Percentiles rank a stretch among this genome's conserved stretches.
Conservation (phyloP, 2,888 invertebrate species). For the Oxycera nigricornis region DNA sequence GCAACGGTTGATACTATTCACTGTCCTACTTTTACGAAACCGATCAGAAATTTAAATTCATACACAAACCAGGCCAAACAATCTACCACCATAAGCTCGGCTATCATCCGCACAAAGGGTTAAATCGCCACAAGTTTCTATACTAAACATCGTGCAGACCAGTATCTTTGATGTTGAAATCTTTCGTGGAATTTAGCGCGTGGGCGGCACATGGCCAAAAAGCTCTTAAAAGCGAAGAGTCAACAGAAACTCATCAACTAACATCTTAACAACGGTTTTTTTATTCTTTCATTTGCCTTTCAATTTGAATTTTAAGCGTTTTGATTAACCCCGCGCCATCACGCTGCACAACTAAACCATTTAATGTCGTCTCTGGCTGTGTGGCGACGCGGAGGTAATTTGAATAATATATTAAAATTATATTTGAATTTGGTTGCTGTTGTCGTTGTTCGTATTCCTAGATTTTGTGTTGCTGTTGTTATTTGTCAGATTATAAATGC, state of each 20-base stretch:
- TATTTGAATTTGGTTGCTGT: neutral
- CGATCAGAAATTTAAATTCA: neutral
- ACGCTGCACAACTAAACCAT: neutral
- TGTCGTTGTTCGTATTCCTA: neutral
- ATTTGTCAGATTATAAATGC: too few species aligned
- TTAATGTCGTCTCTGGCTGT: neutral
- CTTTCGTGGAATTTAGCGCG: conserved; percentile 37
- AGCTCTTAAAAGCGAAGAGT: conserved; percentile 15
- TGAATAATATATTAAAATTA: conserved; percentile 10
- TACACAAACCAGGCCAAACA: neutral
- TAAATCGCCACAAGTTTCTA: neutral
- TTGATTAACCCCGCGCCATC: conserved; percentile 25
- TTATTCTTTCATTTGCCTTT: neutral
- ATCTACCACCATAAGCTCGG: neutral
- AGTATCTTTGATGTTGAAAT: conserved; percentile 19
- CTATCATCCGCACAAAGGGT: neutral
- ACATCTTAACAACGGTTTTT: conserved; percentile 25
- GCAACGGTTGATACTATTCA: neutral
- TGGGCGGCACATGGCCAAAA: conserved; percentile 38
- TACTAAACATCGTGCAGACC: neutral
- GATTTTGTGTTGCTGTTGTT: too few species aligned
- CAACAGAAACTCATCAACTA: conserved; percentile 31
- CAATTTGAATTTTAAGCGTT: conserved; percentile 34
- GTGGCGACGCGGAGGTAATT: conserved; percentile 15
- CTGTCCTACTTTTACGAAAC: neutral